These are phyloP conservation scores for Malurus alboscapulatus DNA, from an alignment of 2,113 vertebrate genomes.

Conservation along the genomic window DNA sequence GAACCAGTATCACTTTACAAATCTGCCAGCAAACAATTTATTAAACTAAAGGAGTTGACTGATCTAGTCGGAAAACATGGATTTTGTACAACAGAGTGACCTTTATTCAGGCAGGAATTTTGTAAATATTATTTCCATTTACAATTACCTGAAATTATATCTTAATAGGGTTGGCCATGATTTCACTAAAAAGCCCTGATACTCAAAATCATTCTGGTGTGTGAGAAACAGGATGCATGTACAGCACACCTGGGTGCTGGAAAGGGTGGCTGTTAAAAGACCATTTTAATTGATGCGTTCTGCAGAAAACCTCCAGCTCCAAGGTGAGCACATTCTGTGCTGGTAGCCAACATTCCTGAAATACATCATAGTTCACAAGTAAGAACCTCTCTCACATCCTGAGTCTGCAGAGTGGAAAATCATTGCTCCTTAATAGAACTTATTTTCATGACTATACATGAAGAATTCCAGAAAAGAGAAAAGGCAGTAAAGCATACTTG, in stretches of 20 bases:
- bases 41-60: constrained; percentile 6
- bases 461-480: not conserved
- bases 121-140: not conserved
- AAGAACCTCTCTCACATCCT: not conserved
- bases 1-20: not conserved
- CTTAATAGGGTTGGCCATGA: not conserved
- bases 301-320: not conserved
- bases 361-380: not conserved
- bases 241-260: not conserved
- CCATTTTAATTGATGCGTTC: not conserved
- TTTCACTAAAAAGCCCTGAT: not conserved
- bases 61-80: not conserved
- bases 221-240: not conserved
- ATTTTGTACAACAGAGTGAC: not conserved
- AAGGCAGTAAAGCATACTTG: not conserved
- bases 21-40: not conserved
- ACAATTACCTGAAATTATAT: not conserved
- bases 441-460: not conserved
- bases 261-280: not conserved
- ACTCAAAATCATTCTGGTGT: not conserved
- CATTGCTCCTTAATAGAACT: not conserved
- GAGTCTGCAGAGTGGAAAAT: not conserved
- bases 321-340: not conserved
- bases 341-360: constrained; percentile 1
- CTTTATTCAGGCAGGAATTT: not conserved